Evolutionary conservation across 2,113 vertebrate genomes (phyloP).

Genomic region (Epinephelus moara): DNA sequence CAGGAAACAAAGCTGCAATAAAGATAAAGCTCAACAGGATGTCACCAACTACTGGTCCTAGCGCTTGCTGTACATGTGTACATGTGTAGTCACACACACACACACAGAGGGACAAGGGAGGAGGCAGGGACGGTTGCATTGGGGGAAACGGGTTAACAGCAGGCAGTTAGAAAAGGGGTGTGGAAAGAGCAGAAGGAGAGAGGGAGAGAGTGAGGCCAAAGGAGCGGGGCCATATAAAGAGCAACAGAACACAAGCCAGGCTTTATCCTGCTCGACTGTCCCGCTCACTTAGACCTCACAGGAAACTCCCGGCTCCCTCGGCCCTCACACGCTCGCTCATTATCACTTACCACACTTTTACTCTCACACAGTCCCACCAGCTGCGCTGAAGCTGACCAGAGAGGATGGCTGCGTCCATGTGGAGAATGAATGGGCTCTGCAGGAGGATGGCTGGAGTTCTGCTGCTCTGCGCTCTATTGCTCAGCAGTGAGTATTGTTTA

Average conservation of each 20-base stretch:
- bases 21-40: slow-evolving; percentile 31
- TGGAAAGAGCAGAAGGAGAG: slow-evolving; percentile 59
- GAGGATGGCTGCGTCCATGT: slow-evolving; percentile 72
- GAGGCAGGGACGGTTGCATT: slow-evolving; percentile 48
- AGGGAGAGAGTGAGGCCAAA: slow-evolving; percentile 50
- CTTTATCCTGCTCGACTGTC: slow-evolving; percentile 82
- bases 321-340: slow-evolving; percentile 34
- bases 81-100: slow-evolving; percentile 21
- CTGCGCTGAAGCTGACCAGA: slow-evolving; percentile 45
- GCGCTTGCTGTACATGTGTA: slow-evolving; percentile 18
- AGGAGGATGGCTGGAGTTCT: slow-evolving; percentile 69
- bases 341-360: slow-evolving; percentile 48
- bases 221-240: slow-evolving; percentile 82
- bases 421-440: slow-evolving; percentile 82
- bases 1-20: slow-evolving; percentile 4
- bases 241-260: slow-evolving; percentile 74
- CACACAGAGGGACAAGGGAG: slow-evolving; percentile 47
- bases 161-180: slow-evolving; percentile 77
- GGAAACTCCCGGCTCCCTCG: slow-evolving; percentile 70
- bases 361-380: slow-evolving; percentile 47
- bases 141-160: slow-evolving; percentile 61
- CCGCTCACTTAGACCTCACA: slow-evolving; percentile 76
- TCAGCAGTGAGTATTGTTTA: slow-evolving; percentile 81
- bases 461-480: slow-evolving; percentile 70
- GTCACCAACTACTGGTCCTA: slow-evolving; percentile 14